phyloP scores from a whole-genome alignment of 2,888 invertebrate species.

The Amblyteles armatorius region DNA sequence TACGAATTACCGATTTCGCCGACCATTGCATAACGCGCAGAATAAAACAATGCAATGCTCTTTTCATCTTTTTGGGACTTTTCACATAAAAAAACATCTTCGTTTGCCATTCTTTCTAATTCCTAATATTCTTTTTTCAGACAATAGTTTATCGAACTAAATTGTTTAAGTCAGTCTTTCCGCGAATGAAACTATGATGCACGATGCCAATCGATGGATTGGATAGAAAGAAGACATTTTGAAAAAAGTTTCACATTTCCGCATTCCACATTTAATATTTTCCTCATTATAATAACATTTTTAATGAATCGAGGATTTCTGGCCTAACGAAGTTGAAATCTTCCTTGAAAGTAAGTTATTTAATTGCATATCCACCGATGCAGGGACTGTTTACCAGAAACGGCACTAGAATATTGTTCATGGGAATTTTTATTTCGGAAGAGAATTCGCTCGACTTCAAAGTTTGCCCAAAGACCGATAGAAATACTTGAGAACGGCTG shows the following conservation, averaged over 20 bases:
- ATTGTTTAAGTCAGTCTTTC: no score
- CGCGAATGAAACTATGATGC: no score
- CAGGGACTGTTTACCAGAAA: not conserved
- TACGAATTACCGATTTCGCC: not conserved
- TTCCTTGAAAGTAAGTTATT: not conserved
- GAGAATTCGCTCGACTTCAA: constrained; percentile 15
- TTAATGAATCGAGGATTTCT: not conserved
- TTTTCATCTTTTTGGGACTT: not conserved
- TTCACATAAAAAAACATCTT: not conserved
- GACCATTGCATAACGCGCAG: not conserved
- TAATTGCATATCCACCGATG: not conserved
- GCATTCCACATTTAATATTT: not conserved
- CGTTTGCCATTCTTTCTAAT: no score
- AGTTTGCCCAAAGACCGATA: constrained; percentile 28
- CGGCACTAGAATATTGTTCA: not conserved
- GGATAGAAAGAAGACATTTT: no score
- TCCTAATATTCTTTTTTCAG: no score
- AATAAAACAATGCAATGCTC: not conserved
- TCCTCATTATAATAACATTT: not conserved
- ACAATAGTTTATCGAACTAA: no score
- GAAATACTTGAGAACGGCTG: constrained; percentile 23
- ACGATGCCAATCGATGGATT: no score
- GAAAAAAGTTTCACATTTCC: no score
- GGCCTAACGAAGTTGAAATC: not conserved
- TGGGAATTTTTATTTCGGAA: constrained; percentile 1